Base-by-base conservation (phyloP, 1,140 invertebrate genomes). In the Hormaphis cornu region DNA sequence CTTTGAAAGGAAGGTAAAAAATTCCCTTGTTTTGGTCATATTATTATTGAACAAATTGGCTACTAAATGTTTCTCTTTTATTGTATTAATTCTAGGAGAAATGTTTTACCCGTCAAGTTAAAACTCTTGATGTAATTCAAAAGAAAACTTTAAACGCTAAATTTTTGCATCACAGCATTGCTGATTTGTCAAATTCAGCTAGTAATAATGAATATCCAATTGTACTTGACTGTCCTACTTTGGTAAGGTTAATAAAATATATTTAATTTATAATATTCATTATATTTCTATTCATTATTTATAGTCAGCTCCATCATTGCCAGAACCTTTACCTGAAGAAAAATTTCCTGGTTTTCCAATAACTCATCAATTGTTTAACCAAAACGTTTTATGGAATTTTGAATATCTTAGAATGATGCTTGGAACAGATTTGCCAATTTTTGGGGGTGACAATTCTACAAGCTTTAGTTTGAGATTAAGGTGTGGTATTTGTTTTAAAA, bases 321-420 rank as follows among this genome's bases (percentile, higher is more conserved):
- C 89, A 0, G 89, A 91, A 72, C 87, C 89, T 0, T 83, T 84
- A 22, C 80, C 84, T n/a, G 84, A 85, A 61, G 84, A 89, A 70
- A 86, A 86, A 76, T 78, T 87, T 33, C 89, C 89, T 0, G 84
- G 89, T 77, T 84, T 86, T 2, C 80, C 81, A 71, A 80, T 78
- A n/a, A 89, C 88, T 75, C 80, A 80, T 48, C 4, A 44, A 33
- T 81, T 80, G 74, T 85, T 84, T 75, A 80, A 83, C 0, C 81
- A 91, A 63, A 94, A 94, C 75, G 87, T 95, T 5, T 82, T 93
- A 1, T 96, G 94, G 93, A 95, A 88, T 2, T 96, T 97, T 81
- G 92, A 96, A 78, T 91, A 96, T 75, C 90, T 96, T 69, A 88
- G 89, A 74, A 95, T 96, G 93, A 78, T 96, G 1, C 89, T 97